These are phyloP conservation scores for Chaenodraco wilsoni DNA, from an alignment of 2,797 vertebrate species.

Conservation along the genomic window DNA sequence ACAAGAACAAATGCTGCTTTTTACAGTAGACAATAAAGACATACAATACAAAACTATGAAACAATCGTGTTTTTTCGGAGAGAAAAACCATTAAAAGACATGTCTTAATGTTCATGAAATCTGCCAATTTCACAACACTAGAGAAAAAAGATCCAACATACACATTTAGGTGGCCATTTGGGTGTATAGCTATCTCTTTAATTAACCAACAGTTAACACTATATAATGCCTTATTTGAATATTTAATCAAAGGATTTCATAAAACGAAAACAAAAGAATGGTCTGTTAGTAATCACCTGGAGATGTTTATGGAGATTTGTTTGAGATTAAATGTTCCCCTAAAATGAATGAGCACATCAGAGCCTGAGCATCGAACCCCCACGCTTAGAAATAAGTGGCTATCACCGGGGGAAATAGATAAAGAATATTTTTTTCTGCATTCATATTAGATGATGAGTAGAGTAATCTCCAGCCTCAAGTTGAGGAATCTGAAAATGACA, in stretches of 20 bases:
- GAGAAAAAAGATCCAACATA: too few species aligned
- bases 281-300: neutral
- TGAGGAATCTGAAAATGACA: conserved; percentile 70
- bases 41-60: neutral
- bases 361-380: conserved; percentile 26
- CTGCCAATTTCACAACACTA: neutral
- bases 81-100: neutral
- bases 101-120: neutral
- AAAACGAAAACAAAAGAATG: neutral
- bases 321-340: neutral
- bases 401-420: conserved; percentile 39
- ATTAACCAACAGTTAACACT: too few species aligned
- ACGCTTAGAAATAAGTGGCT: conserved; percentile 31
- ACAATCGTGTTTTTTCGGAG: conserved; percentile 6
- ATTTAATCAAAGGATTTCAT: neutral
- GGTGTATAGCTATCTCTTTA: too few species aligned
- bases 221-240: neutral
- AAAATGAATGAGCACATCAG: conserved; percentile 20
- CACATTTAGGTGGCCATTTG: too few species aligned
- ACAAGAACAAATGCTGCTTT: conserved; percentile 5
- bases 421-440: conserved; percentile 44
- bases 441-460: conserved; percentile 39
- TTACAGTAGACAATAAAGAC: neutral
- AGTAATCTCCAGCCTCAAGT: conserved; percentile 56
- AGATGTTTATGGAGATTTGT: neutral